Base-by-base conservation (phyloP, 2,888 invertebrate genomes). In the Siphlonurus alternatus region DNA sequence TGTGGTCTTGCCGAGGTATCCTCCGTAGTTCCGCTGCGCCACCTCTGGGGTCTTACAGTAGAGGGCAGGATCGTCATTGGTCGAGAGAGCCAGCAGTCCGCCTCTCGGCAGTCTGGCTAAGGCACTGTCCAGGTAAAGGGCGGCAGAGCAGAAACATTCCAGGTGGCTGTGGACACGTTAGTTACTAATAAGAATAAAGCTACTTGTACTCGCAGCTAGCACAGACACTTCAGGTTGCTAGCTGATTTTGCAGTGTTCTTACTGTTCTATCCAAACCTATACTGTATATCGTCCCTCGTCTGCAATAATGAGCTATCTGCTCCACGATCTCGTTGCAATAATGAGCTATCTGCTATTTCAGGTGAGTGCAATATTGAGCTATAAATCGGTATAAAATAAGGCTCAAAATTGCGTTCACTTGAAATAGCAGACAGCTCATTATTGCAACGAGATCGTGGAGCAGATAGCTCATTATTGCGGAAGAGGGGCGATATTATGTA, bases 41-140 rank as follows among this genome's bases (percentile, higher is more conserved):
- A 69, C 69, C 63, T 72, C 71, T 5, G 71, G 67, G 1, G 70
- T 69, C 18, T 67, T 64, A 3, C 70, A 71, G 53, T 71, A 70
- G 23, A 71, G 61, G 1, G 71, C 68, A 22, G 71, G 68, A 65
- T 72, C 72, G 66, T 72, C 72, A 54, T 70, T 70, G 2, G 71
- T 69, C 1, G 72, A 71, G 22, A 72, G 66, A 1, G 68, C 70
- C n/a, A 72, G 62, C 2, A 72, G 20, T 20, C 71, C 71, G 65
- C 69, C 67, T 25, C 71, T 69, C 5, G 71, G 68, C 19, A 70
- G 66, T 64, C 71, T 71, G 61, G 69, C 65, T 59, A 72, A 70
- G 15, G 68, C 68, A 15, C 71, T 69, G 65, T 72, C 72, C 59
- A 72, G 69, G 65, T 71, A 72, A 20, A 66, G 66, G 3, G 71